A percentile compares a stretch with the other conserved stretches of the same genome.
These are phyloP conservation scores for Drosophila equinoxialis DNA, from an alignment of 1,140 invertebrate genomes.

Conservation along the genomic window DNA sequence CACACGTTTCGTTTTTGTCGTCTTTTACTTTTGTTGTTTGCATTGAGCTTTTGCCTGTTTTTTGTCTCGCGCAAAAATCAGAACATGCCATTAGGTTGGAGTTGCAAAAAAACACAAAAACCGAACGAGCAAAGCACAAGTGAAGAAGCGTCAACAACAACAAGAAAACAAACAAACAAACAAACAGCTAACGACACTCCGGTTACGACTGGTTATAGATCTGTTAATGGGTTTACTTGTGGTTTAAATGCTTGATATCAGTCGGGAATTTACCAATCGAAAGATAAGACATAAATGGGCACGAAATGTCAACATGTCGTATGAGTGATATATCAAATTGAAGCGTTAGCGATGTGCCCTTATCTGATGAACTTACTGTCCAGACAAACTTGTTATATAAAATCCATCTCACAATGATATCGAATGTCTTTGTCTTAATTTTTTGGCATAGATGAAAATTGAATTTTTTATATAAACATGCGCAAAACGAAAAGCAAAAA, in stretches of 20 bases:
- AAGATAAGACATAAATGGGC: too few species aligned
- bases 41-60: conserved; percentile 35
- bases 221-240: conserved; percentile 3
- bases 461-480: conserved; percentile 29
- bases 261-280: background rate
- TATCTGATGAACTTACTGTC: too few species aligned
- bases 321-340: too few species aligned
- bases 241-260: background rate
- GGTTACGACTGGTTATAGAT: background rate
- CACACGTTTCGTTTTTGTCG: conserved; percentile 35
- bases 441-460: conserved; percentile 8
- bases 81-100: conserved; percentile 68
- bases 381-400: too few species aligned
- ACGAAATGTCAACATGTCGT: too few species aligned
- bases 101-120: conserved; percentile 41
- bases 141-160: conserved; percentile 12
- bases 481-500: background rate
- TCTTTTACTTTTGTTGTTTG: conserved; percentile 43
- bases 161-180: background rate
- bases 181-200: conserved; percentile 21
- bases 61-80: conserved; percentile 53
- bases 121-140: background rate
- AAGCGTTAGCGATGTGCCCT: too few species aligned
- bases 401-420: too few species aligned
- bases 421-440: too few species aligned